Base-by-base conservation (phyloP, 2,113 vertebrate species). In the Chascanopsetta lugubris region DNA sequence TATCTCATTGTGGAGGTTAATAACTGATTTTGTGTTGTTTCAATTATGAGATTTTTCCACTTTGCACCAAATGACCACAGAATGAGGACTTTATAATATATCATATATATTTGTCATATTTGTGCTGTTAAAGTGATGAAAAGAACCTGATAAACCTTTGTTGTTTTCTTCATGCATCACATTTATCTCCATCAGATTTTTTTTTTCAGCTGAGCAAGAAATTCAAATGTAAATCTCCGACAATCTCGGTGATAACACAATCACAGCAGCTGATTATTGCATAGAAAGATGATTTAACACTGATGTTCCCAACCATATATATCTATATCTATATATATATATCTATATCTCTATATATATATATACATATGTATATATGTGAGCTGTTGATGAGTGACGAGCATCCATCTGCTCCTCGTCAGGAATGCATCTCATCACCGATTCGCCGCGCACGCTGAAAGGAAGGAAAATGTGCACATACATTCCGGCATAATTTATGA, bases 401-500 rank as follows among this genome's bases (percentile, higher is more conserved):
- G 27, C 4, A 7, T 21, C 8, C 22, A n/a, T 59, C 29, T 64
- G 50, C 10, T 67, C 67, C 68, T 72, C 46, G 45, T 67, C 42
- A 61, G 32, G 55, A 54, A 67, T 69, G 59, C 32, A 57, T 50
- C 27, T 51, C 40, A 60, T 15, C 17, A 20, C 40, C 38, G 17
- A 3, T 22, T 55, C 60, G 36, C 58, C 40, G 29, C 1, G 3
- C 17, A 32, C 62, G 38, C 42, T 66, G 47, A 69, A 73, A 56
- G 26, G 18, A 24, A 30, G 48, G 36, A 74, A 73, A 64, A 61
- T 45, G 24, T 57, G 36, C 59, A 47, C 26, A 56, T 63, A 65
- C 40, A 61, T 46, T 25, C 9, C 13, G 27, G 42, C 48, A 80
- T 77, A 36, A 82, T 79, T 79, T 73, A 85, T 88, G 85, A 63